phyloP scores from a whole-genome alignment of 2,797 vertebrate genomes.

The Salmo trutta region DNA sequence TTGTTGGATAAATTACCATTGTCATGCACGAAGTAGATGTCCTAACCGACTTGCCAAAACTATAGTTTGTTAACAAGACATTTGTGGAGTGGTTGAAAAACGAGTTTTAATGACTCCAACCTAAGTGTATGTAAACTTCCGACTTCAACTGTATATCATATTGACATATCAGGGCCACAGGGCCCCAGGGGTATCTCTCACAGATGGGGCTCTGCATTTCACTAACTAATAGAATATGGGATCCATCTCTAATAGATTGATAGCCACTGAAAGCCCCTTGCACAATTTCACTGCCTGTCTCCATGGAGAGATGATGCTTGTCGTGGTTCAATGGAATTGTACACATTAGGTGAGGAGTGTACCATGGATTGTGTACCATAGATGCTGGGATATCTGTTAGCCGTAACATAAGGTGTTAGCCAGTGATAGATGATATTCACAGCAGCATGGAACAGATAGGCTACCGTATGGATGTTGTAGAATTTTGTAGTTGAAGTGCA shows the following conservation, averaged over 20 bases:
- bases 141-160: not conserved
- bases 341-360: not conserved
- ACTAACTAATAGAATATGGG: constrained; percentile 8
- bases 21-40: too few relatives aligned
- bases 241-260: constrained; percentile 46
- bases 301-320: not conserved
- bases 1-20: too few relatives aligned
- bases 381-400: not conserved
- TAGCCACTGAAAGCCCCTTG: constrained; percentile 35
- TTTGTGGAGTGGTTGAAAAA: too few relatives aligned
- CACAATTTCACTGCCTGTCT: not conserved
- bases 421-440: not conserved
- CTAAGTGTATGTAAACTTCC: too few relatives aligned
- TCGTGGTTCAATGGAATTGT: not conserved
- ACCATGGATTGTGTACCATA: not conserved
- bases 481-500: not conserved
- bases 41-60: too few relatives aligned
- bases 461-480: not conserved
- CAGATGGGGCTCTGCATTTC: constrained; percentile 10
- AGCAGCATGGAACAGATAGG: not conserved
- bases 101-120: too few relatives aligned
- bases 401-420: not conserved
- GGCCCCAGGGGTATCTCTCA: not conserved
- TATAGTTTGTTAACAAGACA: too few relatives aligned
- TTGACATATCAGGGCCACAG: not conserved